Evolutionary conservation across 2,888 invertebrate species (phyloP).

Genomic region (Mimas tiliae): DNA sequence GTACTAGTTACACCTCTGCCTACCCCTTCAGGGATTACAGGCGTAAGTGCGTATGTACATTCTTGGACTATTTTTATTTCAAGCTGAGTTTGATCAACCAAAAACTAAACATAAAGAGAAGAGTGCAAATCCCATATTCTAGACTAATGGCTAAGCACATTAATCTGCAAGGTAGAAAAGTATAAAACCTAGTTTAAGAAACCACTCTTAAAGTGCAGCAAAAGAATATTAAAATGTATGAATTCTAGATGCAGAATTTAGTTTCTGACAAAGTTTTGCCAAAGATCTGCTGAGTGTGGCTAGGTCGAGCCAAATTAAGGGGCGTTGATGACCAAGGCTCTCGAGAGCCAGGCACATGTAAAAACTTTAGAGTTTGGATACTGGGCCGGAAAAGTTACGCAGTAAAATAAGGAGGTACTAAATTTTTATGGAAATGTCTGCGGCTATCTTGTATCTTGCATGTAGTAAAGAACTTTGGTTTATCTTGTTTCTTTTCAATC

Average conservation of each 20-base stretch:
- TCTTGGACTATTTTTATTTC: too few species aligned
- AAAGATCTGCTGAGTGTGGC: neutral
- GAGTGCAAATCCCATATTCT: slow-evolving; percentile 3
- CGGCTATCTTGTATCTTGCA: neutral
- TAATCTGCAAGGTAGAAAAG: neutral
- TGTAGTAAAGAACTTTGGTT: neutral
- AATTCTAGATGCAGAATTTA: slow-evolving; percentile 3
- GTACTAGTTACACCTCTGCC: too few species aligned
- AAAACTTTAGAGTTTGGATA: neutral
- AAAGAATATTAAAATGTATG: neutral
- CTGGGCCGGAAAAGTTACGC: neutral
- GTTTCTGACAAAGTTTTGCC: neutral
- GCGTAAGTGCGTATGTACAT: too few species aligned
- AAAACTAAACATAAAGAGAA: neutral
- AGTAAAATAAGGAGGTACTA: neutral
- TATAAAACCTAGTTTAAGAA: neutral
- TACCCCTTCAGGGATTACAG: too few species aligned
- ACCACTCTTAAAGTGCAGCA: neutral
- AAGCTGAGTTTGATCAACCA: neutral
- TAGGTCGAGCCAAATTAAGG: neutral
- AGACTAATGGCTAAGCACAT: neutral
- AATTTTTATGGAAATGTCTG: slow-evolving; percentile 5
- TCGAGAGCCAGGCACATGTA: neutral
- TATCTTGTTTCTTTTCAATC: neutral
- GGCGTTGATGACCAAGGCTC: neutral